A percentile compares a stretch with the other conserved stretches of the same genome.
Conservation (phyloP, 2,888 invertebrate genomes). For the Tenthredo distinguenda region DNA sequence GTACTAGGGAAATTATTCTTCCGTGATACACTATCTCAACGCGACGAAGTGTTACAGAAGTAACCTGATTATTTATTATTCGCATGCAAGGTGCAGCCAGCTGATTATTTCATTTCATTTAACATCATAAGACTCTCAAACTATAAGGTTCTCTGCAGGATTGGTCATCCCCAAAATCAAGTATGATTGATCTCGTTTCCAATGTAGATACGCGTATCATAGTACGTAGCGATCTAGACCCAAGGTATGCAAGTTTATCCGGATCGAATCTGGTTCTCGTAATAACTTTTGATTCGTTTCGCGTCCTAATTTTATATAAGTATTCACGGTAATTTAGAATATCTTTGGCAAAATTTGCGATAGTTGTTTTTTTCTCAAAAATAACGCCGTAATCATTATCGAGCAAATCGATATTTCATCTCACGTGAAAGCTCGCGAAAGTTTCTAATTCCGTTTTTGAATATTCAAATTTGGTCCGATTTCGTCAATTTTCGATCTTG, state of each 20-base stretch:
- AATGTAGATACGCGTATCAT: too few species aligned
- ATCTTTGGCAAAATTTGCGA: too few species aligned
- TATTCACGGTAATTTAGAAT: too few species aligned
- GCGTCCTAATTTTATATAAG: too few species aligned
- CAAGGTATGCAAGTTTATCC: neutral
- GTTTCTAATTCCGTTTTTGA: too few species aligned
- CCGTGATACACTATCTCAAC: neutral
- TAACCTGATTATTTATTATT: conserved; percentile 15
- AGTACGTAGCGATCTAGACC: too few species aligned
- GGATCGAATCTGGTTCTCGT: neutral
- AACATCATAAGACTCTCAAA: neutral
- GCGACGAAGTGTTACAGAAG: conserved; percentile 19
- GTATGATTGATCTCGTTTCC: neutral
- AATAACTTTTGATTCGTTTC: too few species aligned
- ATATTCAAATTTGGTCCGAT: neutral
- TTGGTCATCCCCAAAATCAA: neutral
- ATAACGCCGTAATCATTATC: neutral
- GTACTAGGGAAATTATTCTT: neutral
- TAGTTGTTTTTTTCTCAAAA: neutral
- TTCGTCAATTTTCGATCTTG: too few species aligned
- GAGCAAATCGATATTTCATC: neutral
- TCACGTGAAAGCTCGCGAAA: neutral
- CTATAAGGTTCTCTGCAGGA: neutral
- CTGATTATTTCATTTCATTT: neutral
- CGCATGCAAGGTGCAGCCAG: neutral